Conservation (phyloP, 2,797 vertebrate genomes). For the Pangasius djambal region DNA sequence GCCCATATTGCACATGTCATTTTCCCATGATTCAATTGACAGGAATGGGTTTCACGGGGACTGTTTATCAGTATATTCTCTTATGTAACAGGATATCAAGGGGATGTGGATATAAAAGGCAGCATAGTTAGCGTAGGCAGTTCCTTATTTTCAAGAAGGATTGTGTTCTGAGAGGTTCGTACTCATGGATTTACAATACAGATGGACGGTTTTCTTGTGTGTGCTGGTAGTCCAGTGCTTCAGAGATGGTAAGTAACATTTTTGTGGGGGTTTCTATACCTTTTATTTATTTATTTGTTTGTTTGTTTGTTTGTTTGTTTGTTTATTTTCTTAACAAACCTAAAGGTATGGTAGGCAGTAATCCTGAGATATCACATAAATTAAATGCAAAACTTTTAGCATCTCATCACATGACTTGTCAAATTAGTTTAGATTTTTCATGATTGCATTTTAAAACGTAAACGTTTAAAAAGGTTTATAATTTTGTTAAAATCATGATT, state of each 20-base stretch:
- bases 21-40: constrained; percentile 11
- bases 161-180: neutral
- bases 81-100: constrained; percentile 36
- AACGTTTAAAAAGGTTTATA: neutral
- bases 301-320: neutral
- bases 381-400: neutral
- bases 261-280: neutral
- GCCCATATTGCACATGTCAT: neutral
- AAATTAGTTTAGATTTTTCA: neutral
- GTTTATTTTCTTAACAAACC: neutral
- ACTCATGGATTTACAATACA: constrained; percentile 22
- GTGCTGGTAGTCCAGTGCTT: constrained; percentile 15
- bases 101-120: constrained; percentile 29
- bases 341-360: neutral
- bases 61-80: constrained; percentile 17
- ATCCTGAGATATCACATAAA: neutral
- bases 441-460: neutral
- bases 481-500: too few species aligned
- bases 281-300: neutral
- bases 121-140: neutral
- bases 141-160: neutral
- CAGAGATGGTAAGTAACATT: constrained; percentile 25
- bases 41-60: neutral
- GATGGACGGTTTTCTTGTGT: constrained; percentile 10
- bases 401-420: neutral